Evolutionary conservation across 2,113 vertebrate genomes (phyloP), one percentile per base, ranked within the genome.

Genomic region (Centropus bengalensis): DNA sequence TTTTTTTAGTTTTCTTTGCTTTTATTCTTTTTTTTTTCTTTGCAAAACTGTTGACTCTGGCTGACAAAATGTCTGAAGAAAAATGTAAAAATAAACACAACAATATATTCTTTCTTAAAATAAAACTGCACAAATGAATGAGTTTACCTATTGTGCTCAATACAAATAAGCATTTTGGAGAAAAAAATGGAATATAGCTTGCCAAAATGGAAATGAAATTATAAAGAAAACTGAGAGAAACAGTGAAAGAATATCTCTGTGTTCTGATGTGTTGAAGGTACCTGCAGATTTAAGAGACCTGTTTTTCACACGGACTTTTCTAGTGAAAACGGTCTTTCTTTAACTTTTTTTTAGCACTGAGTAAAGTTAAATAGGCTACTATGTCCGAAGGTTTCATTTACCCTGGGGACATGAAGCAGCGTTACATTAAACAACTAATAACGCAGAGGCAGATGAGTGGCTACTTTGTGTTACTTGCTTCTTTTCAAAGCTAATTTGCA

Each of bases 391-490:
- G 28, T 66, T 88, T 82, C 36, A 45, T 38, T 58, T 32, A 69
- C 89, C 23, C 82, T 70, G 33, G 51, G 74, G 45, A 51, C 4
- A 33, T 28, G 16, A 55, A 82, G 42, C 36, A 2, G 2, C 16
- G 4, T 69, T 66, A 54, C 0, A 16, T 27, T 26, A 82, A 80
- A 44, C 24, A n/a, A 27, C 33, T 71, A 36, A 5, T 40, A 96
- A 88, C 22, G 24, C 63, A 66, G 45, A 20, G 9, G 21, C 14
- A 60, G 16, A 6, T 1, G 4, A 82, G 30, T 0, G 16, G 27
- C 21, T 17, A 10, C 62, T 45, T 77, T 95, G 89, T 95, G 93
- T 82, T 93, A 95, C 44, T 92, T 88, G 32, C 47, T 58, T 17
- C 14, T 15, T 44, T 94, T 67, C 33, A 82, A 82, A 92, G 5